Evolutionary conservation across 2,888 invertebrate genomes (phyloP), one percentile per base, ranked within the genome.

Genomic region (Drosophila mimetica): DNA sequence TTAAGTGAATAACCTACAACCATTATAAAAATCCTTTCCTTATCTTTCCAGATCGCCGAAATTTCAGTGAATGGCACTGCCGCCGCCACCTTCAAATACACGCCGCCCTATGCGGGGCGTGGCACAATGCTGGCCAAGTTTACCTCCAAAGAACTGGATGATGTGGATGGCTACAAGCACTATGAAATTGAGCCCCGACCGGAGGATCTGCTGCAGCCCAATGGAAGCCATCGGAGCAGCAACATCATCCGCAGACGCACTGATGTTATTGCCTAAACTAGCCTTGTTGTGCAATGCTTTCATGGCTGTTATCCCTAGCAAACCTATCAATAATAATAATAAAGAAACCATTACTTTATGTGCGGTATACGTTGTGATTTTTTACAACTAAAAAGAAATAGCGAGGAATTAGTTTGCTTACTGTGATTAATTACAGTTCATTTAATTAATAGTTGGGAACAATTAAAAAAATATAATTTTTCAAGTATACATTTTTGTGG

Each of bases 121-220:
- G 95, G 95, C 73, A 96, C 97, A 16, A 94, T 98, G 71, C 95
- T 96, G 22, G 97, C 96, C 18, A 98, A 97, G 90, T 98, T 98
- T 91, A 93, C 94, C 51, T 96, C 97, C 11, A 96, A 95, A 83
- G 97, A 98, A 90, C 93, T 98, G 79, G 95, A 95, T 72, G 98
- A 98, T 89, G 96, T 98, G 2, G 97, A 98, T 87, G 98, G 98
- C 1, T 97, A 95, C 91, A 90, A 95, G n/a, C 94, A 95, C 53
- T 95, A 96, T 77, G 94, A 94, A 92, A 95, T 97, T 7, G 93
- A 93, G 72, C 92, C 92, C 0, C 74, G 89, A 34, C 90, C 91
- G 0, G 90, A 89, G 39, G 92, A 92, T 76, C 66, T 91, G 20
- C 64, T 91, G n/a, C 88, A 87, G 13, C 83, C 79, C 39, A 90